phyloP scores from a whole-genome alignment of 2,113 vertebrate species.

The Protobothrops flavoviridis region DNA sequence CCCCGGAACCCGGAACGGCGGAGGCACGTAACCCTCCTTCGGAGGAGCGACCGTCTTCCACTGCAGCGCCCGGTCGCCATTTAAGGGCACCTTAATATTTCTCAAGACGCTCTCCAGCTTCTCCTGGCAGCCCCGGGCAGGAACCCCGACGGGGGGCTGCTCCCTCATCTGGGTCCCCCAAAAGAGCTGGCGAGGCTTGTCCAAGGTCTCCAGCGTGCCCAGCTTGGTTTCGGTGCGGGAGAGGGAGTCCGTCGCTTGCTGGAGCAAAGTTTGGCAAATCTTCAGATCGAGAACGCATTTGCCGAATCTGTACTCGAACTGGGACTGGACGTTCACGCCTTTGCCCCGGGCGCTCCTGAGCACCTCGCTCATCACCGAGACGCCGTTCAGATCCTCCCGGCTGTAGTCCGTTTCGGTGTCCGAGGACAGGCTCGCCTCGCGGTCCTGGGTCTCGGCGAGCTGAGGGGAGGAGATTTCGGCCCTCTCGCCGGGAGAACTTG shows the following conservation, averaged over 20 bases:
- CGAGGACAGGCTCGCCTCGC: slow-evolving; percentile 30
- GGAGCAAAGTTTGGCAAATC: slow-evolving; percentile 54
- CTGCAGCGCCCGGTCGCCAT: not conserved
- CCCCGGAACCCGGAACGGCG: accelerated
- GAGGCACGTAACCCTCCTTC: slow-evolving; percentile 53
- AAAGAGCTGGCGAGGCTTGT: slow-evolving; percentile 25
- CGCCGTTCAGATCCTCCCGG: slow-evolving; percentile 50
- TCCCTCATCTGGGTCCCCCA: not conserved
- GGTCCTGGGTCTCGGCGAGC: not conserved
- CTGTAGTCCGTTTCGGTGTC: slow-evolving; percentile 10
- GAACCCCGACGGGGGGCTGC: not conserved
- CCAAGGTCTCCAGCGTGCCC: not conserved
- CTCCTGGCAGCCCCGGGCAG: not conserved
- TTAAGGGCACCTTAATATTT: accelerated
- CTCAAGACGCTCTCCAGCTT: slow-evolving; percentile 3
- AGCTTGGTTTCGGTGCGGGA: slow-evolving; percentile 36
- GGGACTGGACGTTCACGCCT: not conserved
- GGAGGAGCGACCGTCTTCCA: slow-evolving; percentile 62
- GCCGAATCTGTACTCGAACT: slow-evolving; percentile 52
- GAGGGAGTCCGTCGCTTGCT: slow-evolving; percentile 43
- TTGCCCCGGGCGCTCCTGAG: slow-evolving; percentile 9
- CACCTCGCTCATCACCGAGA: not conserved
- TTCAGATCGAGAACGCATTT: slow-evolving; percentile 65
- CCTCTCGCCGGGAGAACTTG: slow-evolving; percentile 3
- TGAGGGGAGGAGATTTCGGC: not conserved